A percentile compares a stretch with the other conserved stretches of the same genome.
Conservation (phyloP, 64 coral and sea anemone species). For the Actinia tenebrosa region DNA sequence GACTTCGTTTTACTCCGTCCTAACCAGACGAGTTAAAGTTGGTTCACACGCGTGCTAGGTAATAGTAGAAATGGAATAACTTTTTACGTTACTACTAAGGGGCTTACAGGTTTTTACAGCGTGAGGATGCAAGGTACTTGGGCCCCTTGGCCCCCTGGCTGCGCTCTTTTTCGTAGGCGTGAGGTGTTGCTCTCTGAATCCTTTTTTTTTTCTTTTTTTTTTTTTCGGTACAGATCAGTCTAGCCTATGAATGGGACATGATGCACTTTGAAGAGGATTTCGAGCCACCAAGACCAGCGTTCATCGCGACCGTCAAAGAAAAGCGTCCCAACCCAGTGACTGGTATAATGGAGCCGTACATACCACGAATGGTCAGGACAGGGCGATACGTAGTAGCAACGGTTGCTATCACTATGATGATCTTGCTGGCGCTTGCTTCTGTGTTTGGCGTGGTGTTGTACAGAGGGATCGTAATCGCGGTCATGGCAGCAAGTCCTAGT, state of each 20-base stretch:
- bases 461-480: conserved; percentile 31
- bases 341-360: conserved; percentile 43
- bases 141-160: too few relatives aligned
- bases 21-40: too few relatives aligned
- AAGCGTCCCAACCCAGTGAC: conserved; percentile 39
- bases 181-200: too few relatives aligned
- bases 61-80: too few relatives aligned
- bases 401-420: conserved; percentile 24
- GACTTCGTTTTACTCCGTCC: neutral
- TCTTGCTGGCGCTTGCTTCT: conserved; percentile 29
- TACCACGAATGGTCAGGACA: conserved; percentile 13
- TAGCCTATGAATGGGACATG: conserved; percentile 60
- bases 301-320: conserved; percentile 23
- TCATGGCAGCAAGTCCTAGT: conserved; percentile 1
- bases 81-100: too few relatives aligned
- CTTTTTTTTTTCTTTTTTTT: neutral
- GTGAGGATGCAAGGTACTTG: too few relatives aligned
- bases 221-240: neutral
- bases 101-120: too few relatives aligned
- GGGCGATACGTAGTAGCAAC: conserved; percentile 22
- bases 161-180: too few relatives aligned
- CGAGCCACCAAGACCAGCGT: conserved; percentile 48
- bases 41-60: too few relatives aligned
- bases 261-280: conserved; percentile 40
- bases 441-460: conserved; percentile 50